phyloP scores from a whole-genome alignment of 2,113 vertebrate species.

The Ia io region DNA sequence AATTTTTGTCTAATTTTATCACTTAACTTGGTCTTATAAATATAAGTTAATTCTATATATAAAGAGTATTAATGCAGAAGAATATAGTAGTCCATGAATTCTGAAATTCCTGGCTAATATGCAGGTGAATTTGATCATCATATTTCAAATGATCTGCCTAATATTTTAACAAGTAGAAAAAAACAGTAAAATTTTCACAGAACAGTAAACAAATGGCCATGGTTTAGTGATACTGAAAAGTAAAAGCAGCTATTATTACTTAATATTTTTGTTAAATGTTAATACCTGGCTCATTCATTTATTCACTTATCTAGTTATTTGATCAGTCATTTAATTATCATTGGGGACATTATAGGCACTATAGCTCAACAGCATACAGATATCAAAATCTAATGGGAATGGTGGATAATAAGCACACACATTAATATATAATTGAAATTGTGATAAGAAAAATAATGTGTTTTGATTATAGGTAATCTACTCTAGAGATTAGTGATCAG shows the following conservation, averaged over 20 bases:
- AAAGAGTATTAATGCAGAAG: neutral
- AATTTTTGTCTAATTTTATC: neutral
- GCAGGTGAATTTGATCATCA: neutral
- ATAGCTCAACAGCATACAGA: neutral
- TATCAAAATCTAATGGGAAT: neutral
- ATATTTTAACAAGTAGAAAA: conserved; percentile 36
- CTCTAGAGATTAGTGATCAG: neutral
- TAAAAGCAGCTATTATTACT: neutral
- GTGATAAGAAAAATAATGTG: neutral
- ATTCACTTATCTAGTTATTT: neutral
- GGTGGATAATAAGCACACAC: neutral
- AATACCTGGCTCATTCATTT: neutral
- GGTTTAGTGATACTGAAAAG: conserved; percentile 31
- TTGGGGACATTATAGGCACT: neutral
- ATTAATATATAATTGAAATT: neutral
- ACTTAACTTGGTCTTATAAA: neutral
- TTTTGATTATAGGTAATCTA: neutral
- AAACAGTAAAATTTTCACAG: neutral
- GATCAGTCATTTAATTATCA: neutral
- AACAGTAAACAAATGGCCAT: neutral
- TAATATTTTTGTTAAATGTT: neutral
- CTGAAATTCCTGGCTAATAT: neutral
- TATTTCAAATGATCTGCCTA: neutral
- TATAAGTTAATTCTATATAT: neutral
- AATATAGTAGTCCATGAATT: conserved; percentile 17